Conservation (phyloP, 2,113 vertebrate species). For the Apteryx mantelli region DNA sequence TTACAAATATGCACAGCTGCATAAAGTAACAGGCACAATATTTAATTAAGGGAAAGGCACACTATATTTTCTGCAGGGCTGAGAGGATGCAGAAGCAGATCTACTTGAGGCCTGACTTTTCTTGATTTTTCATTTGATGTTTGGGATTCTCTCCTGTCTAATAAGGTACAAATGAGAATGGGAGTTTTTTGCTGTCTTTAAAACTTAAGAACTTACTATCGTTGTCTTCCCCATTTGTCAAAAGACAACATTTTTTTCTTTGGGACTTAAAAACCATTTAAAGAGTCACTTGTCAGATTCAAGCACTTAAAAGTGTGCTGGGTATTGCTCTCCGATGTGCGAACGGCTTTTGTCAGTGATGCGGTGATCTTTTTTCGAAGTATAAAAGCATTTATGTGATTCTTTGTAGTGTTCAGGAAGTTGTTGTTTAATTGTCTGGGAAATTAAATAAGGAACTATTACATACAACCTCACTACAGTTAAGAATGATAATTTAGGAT, state of each 20-base stretch:
- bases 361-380: background rate
- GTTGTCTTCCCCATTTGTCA: too few relatives aligned
- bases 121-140: background rate
- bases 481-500: background rate
- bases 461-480: background rate
- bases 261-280: background rate
- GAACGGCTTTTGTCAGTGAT: background rate
- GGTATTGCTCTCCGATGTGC: background rate
- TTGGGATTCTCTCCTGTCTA: background rate
- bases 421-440: background rate
- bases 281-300: background rate
- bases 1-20: background rate
- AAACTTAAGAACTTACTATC: too few relatives aligned
- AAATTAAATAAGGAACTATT: background rate
- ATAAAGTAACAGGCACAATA: background rate
- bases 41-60: background rate
- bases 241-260: too few relatives aligned
- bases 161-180: background rate
- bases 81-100: background rate
- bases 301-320: background rate
- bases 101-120: background rate
- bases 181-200: background rate
- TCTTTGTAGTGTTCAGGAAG: background rate
- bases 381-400: background rate
- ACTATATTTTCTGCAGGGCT: background rate